These are phyloP conservation scores for Bergia puertoricense DNA, from an alignment of 92 coral and sea anemone species.

Conservation along the genomic window DNA sequence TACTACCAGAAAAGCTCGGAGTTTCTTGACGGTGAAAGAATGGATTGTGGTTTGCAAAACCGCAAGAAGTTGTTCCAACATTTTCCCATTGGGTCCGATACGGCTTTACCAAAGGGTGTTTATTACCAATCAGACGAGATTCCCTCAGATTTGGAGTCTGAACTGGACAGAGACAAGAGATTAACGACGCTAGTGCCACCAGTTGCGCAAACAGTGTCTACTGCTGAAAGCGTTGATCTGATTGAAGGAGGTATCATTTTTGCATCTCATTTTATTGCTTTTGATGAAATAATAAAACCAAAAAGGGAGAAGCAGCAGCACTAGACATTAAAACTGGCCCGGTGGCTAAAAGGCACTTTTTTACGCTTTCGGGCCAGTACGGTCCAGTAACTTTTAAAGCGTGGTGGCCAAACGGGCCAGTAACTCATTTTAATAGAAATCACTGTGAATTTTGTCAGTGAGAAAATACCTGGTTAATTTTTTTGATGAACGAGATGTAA, in stretches of 20 bases:
- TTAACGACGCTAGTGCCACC: neutral
- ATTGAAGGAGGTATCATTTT: slow-evolving; percentile 10
- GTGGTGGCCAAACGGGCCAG: too few species aligned
- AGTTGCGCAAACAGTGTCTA: neutral
- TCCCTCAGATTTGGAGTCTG: neutral
- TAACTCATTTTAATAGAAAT: too few species aligned
- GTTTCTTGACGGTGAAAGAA: neutral
- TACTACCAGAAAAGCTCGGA: slow-evolving; percentile 57
- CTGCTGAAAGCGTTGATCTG: neutral
- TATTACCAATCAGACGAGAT: slow-evolving; percentile 1
- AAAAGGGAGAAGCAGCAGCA: too few species aligned
- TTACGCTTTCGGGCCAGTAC: too few species aligned
- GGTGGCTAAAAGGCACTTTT: too few species aligned
- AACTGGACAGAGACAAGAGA: neutral
- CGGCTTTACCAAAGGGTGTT: slow-evolving; percentile 51
- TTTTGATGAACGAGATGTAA: too few species aligned
- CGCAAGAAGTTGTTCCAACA: slow-evolving; percentile 10
- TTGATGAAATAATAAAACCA: too few species aligned
- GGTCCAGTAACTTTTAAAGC: too few species aligned
- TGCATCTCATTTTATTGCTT: neutral
- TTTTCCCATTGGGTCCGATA: slow-evolving; percentile 37
- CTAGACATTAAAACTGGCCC: too few species aligned
- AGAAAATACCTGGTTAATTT: too few species aligned
- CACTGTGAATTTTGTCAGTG: too few species aligned
- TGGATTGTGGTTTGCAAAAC: slow-evolving; percentile 52